phyloP scores from a whole-genome alignment of 2,113 vertebrate genomes.

The Enhydra lutris region DNA sequence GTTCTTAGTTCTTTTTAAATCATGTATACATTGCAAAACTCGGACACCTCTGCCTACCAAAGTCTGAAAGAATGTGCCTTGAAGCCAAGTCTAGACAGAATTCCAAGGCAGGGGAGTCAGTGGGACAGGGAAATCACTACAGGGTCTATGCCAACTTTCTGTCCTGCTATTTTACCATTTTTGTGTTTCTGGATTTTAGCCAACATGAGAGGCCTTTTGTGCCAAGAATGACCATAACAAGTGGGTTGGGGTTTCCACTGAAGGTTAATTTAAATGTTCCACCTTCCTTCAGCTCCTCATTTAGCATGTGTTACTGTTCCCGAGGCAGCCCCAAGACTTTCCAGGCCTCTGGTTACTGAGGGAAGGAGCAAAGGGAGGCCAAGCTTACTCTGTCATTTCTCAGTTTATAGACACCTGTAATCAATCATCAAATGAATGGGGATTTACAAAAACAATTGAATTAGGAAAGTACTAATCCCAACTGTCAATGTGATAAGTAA shows the following conservation, averaged over 20 bases:
- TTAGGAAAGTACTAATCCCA: slow-evolving; percentile 56
- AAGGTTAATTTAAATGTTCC: slow-evolving; percentile 61
- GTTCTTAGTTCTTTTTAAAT: slow-evolving; percentile 64
- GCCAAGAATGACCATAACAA: slow-evolving; percentile 57
- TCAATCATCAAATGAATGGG: slow-evolving; percentile 49
- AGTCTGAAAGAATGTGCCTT: slow-evolving; percentile 54
- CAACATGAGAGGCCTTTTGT: not conserved
- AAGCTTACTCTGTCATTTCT: slow-evolving; percentile 10
- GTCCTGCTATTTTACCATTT: slow-evolving; percentile 64
- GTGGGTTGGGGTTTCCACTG: slow-evolving; percentile 57
- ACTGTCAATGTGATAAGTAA: slow-evolving; percentile 52
- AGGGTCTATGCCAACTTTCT: slow-evolving; percentile 52
- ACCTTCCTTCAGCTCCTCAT: slow-evolving; percentile 56
- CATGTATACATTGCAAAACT: slow-evolving; percentile 27
- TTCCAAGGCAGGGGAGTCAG: slow-evolving; percentile 27
- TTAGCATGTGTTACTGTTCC: slow-evolving; percentile 13
- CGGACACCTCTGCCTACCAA: slow-evolving; percentile 53
- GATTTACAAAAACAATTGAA: slow-evolving; percentile 64
- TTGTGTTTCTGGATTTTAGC: slow-evolving; percentile 51
- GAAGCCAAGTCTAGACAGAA: slow-evolving; percentile 62
- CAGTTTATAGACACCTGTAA: slow-evolving; percentile 57
- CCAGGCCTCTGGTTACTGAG: slow-evolving; percentile 43
- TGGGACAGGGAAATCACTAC: not conserved
- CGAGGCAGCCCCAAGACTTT: slow-evolving; percentile 28
- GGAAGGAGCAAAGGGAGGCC: not conserved